These are phyloP conservation scores for Anniella stebbinsi DNA, from an alignment of 2,797 vertebrate genomes.

Conservation along the genomic window DNA sequence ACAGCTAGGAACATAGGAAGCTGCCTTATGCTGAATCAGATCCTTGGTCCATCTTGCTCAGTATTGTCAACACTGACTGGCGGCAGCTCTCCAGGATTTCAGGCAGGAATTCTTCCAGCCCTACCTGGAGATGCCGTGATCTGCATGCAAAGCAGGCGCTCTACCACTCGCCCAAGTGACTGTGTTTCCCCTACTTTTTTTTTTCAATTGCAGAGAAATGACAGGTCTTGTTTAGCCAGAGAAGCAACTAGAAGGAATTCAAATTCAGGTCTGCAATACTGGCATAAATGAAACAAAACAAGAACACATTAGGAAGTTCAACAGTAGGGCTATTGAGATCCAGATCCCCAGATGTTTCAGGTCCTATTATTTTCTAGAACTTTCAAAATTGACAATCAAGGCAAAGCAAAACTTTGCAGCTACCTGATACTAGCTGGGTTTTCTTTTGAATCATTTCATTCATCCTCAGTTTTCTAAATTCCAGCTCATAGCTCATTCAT, in stretches of 20 bases:
- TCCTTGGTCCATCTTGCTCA: too few relatives aligned
- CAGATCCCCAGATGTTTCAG: neutral
- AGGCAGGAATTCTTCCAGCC: too few relatives aligned
- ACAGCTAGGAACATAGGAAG: neutral
- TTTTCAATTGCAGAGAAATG: neutral
- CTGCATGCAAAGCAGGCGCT: too few relatives aligned
- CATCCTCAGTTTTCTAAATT: conserved; percentile 13
- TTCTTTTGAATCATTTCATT: conserved; percentile 35
- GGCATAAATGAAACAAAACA: neutral
- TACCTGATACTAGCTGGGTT: conserved; percentile 26
- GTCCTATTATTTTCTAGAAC: neutral
- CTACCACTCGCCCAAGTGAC: too few relatives aligned
- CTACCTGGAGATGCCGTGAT: too few relatives aligned
- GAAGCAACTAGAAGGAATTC: neutral
- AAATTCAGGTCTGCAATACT: neutral
- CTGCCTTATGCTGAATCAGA: too few relatives aligned
- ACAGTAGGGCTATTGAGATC: neutral
- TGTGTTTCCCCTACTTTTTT: neutral
- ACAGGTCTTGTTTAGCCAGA: neutral
- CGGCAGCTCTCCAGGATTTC: too few relatives aligned
- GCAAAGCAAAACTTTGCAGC: conserved; percentile 9
- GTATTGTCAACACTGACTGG: too few relatives aligned
- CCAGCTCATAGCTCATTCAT: conserved; percentile 40
- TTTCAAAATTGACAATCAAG: neutral
- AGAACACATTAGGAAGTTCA: neutral